Evolutionary conservation across 1,140 invertebrate species (phyloP).

Genomic region (Antheraea mylitta): DNA sequence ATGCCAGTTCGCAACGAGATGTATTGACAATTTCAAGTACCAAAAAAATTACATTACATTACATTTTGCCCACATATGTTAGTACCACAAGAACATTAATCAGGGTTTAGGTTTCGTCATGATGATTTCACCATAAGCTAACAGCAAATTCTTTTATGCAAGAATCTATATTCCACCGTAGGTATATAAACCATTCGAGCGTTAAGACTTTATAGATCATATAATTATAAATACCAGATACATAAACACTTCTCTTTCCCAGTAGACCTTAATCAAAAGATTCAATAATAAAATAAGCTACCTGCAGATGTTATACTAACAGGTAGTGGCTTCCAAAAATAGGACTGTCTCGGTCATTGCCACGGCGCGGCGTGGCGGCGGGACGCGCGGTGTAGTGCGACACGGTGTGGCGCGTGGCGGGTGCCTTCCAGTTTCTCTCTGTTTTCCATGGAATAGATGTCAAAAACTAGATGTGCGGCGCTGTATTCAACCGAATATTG

Average conservation of each 20-base stretch:
- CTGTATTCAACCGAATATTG: conserved; percentile 1
- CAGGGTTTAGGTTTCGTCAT: too few species aligned
- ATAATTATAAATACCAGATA: too few species aligned
- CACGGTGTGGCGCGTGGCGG: conserved; percentile 15
- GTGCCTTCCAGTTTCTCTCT: not conserved
- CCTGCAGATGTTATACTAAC: conserved; percentile 6
- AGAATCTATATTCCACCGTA: too few species aligned
- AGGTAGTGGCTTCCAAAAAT: conserved; percentile 20
- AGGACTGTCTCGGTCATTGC: conserved; percentile 25
- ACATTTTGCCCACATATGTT: too few species aligned
- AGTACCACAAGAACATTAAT: too few species aligned
- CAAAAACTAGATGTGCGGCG: conserved; percentile 6
- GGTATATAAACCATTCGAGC: too few species aligned
- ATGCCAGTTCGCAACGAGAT: too few species aligned
- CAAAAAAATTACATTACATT: too few species aligned
- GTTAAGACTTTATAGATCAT: too few species aligned
- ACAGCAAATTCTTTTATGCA: too few species aligned
- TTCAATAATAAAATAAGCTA: conserved; percentile 6
- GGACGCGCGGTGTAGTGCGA: conserved; percentile 7
- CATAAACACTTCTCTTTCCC: not conserved
- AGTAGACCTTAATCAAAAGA: not conserved
- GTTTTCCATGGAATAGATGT: conserved; percentile 6
- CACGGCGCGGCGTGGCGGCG: conserved; percentile 17
- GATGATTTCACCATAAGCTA: too few species aligned
- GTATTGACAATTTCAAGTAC: too few species aligned